These are phyloP conservation scores for Bombus superbus DNA, from an alignment of 1,140 invertebrate species.

Conservation along the genomic window DNA sequence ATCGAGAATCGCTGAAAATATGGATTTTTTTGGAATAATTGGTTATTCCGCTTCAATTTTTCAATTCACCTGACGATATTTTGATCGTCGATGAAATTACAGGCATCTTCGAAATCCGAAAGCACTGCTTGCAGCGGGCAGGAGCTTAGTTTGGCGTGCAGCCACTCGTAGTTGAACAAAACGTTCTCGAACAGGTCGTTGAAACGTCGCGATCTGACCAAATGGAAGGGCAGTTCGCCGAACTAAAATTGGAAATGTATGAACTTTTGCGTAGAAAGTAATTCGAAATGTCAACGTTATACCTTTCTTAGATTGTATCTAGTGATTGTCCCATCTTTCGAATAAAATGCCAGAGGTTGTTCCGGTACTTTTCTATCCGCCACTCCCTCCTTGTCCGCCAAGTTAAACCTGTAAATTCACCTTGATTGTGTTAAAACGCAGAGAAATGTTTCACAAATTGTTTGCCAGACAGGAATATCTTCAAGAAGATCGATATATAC, in stretches of 20 bases:
- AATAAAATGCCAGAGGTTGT: slow-evolving; percentile 96
- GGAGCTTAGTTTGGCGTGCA: slow-evolving; percentile 97
- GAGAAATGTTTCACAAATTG: not conserved
- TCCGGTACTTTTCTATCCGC: slow-evolving; percentile 98
- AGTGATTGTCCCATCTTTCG: slow-evolving; percentile 93
- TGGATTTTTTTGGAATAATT: no score
- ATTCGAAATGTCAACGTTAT: slow-evolving; percentile 8
- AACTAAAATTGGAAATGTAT: slow-evolving; percentile 85
- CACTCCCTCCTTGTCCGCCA: slow-evolving; percentile 95
- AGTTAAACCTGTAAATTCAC: slow-evolving; percentile 86
- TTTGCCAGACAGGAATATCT: not conserved
- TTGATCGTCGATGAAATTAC: slow-evolving; percentile 92
- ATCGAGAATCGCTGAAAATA: no score
- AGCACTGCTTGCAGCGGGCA: slow-evolving; percentile 97
- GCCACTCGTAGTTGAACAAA: slow-evolving; percentile 98
- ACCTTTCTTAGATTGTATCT: slow-evolving; percentile 95
- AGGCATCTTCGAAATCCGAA: slow-evolving; percentile 98
- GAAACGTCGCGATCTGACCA: slow-evolving; percentile 94
- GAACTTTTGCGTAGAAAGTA: not conserved
- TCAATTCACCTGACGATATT: slow-evolving; percentile 88
- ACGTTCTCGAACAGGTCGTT: slow-evolving; percentile 97
- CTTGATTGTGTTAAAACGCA: slow-evolving; percentile 17
- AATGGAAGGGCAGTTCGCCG: slow-evolving; percentile 97
- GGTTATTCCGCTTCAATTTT: not conserved
- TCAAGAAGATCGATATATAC: slow-evolving; percentile 70